A percentile compares a stretch with the other conserved stretches of the same genome.
These are phyloP conservation scores for Blomia tropicalis DNA, from an alignment of 2,888 invertebrate genomes.

Conservation along the genomic window DNA sequence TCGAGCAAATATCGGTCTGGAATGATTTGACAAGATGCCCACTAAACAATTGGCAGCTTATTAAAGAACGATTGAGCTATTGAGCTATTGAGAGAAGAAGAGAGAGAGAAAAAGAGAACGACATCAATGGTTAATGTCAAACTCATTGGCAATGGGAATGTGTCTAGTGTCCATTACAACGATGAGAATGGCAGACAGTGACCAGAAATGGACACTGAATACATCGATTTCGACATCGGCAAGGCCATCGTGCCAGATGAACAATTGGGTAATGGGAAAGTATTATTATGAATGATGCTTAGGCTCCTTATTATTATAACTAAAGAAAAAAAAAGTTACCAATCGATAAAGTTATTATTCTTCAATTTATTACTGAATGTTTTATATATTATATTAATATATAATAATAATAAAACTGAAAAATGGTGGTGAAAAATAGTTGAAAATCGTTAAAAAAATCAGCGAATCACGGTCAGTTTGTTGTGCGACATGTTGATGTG, in stretches of 20 bases:
- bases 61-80: not conserved
- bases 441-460: slow-evolving; percentile 11
- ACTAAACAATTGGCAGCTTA: not conserved
- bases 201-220: not conserved
- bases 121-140: not conserved
- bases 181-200: not conserved
- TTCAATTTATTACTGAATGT: not conserved
- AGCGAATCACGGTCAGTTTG: not conserved
- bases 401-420: not conserved
- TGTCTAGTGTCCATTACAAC: not conserved
- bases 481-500: not conserved
- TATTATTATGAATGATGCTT: not conserved
- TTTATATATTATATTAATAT: not conserved
- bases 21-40: slow-evolving; percentile 2
- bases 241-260: not conserved
- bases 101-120: not conserved
- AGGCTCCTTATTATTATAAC: not conserved
- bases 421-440: too few species aligned
- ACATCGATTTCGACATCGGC: not conserved
- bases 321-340: too few species aligned
- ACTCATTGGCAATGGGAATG: not conserved
- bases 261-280: too few species aligned
- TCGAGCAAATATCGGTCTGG: not conserved
- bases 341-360: not conserved
- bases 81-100: too few species aligned